Conservation (phyloP, 2,888 invertebrate genomes). For the Heteromyza rotundicornis region DNA sequence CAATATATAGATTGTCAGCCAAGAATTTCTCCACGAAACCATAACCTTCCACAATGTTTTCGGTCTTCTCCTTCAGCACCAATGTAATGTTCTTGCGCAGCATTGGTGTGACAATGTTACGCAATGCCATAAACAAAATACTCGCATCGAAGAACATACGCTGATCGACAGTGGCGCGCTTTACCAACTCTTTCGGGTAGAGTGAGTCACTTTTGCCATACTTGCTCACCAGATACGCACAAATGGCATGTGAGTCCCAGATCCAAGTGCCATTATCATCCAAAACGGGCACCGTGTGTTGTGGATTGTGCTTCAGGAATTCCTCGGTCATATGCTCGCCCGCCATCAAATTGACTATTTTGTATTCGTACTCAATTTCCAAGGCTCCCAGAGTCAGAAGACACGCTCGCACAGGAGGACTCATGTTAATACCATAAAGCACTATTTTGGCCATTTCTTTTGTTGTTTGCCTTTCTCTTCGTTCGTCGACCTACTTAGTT, state of each 20-base stretch:
- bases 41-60: slow-evolving; percentile 31
- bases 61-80: slow-evolving; percentile 33
- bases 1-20: slow-evolving; percentile 32
- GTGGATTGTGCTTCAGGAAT: slow-evolving; percentile 64
- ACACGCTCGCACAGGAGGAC: slow-evolving; percentile 70
- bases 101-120: slow-evolving; percentile 17
- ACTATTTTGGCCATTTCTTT: slow-evolving; percentile 25
- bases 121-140: slow-evolving; percentile 53
- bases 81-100: slow-evolving; percentile 26
- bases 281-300: slow-evolving; percentile 61
- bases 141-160: slow-evolving; percentile 65
- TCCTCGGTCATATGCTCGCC: slow-evolving; percentile 41
- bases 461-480: background rate
- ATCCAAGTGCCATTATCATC: slow-evolving; percentile 48
- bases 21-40: slow-evolving; percentile 37
- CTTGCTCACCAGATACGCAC: slow-evolving; percentile 64
- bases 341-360: slow-evolving; percentile 30
- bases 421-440: slow-evolving; percentile 53
- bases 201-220: slow-evolving; percentile 65
- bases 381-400: slow-evolving; percentile 68
- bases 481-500: too few species aligned
- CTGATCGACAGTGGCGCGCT: slow-evolving; percentile 62
- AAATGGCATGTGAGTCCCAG: slow-evolving; percentile 64
- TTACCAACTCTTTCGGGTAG: slow-evolving; percentile 66
- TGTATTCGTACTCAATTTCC: slow-evolving; percentile 63